These are phyloP conservation scores for Nephila pilipes DNA, from an alignment of 1,140 invertebrate genomes.

Conservation along the genomic window DNA sequence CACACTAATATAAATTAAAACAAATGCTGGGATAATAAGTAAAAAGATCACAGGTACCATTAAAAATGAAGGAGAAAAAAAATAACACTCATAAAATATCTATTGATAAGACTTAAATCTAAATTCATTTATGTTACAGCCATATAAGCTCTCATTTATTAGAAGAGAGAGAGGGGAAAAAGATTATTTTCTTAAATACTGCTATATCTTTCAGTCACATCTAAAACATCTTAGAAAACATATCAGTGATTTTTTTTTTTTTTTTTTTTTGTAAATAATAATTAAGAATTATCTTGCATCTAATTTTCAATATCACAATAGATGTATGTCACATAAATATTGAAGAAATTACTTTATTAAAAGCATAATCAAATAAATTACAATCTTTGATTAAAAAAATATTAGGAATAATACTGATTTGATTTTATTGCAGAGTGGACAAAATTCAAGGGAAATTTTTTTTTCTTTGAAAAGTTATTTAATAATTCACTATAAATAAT, in stretches of 20 bases:
- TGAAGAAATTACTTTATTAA: not conserved
- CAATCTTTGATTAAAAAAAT: not conserved
- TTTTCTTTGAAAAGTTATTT: not conserved
- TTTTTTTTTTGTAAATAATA: not conserved
- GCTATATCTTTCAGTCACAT: too few relatives aligned
- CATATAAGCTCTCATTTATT: constrained; percentile 37
- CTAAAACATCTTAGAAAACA: too few relatives aligned
- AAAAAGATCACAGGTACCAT: constrained; percentile 61
- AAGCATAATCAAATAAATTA: not conserved
- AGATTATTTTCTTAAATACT: too few relatives aligned
- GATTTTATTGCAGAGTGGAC: not conserved
- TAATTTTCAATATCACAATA: not conserved
- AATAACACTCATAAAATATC: constrained; percentile 23
- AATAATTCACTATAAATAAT: not conserved
- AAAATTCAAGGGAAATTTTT: not conserved
- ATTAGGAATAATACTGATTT: not conserved
- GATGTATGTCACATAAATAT: not conserved
- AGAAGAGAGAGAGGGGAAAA: not conserved
- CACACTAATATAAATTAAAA: constrained; percentile 57
- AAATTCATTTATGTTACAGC: constrained; percentile 27
- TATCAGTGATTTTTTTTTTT: too few relatives aligned
- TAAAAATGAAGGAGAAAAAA: constrained; percentile 31
- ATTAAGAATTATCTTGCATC: not conserved
- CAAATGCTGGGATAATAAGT: constrained; percentile 59
- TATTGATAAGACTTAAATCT: constrained; percentile 23